Evolutionary conservation across 1,140 invertebrate species (phyloP).

Genomic region (Coptotermes formosanus): DNA sequence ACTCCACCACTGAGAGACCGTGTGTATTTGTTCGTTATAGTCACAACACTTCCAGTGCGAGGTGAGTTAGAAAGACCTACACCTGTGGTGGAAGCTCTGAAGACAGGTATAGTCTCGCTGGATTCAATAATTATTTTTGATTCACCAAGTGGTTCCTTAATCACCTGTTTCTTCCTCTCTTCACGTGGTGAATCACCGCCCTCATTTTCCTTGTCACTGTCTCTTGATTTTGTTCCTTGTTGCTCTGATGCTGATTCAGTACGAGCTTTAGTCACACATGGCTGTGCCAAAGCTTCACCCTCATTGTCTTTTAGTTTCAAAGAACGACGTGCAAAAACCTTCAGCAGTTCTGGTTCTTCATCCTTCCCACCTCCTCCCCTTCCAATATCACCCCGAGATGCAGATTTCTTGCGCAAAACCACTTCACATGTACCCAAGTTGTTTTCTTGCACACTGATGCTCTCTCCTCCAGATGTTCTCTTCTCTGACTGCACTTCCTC

Average conservation of each 20-base stretch:
- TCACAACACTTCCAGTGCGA: not conserved
- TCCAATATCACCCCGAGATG: slow-evolving; percentile 2
- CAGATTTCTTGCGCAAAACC: slow-evolving; percentile 29
- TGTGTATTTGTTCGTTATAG: not conserved
- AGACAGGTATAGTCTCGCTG: slow-evolving; percentile 31
- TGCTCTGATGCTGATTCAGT: slow-evolving; percentile 40
- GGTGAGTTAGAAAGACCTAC: not conserved
- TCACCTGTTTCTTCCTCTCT: slow-evolving; percentile 43
- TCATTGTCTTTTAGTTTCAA: slow-evolving; percentile 71
- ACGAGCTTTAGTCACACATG: slow-evolving; percentile 49
- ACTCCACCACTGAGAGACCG: slow-evolving; percentile 28
- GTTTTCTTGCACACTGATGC: not conserved
- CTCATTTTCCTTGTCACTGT: slow-evolving; percentile 68
- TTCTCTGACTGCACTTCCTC: not conserved
- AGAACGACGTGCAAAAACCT: slow-evolving; percentile 74
- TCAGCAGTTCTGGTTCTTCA: slow-evolving; percentile 73
- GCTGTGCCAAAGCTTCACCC: slow-evolving; percentile 56
- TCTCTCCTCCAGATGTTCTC: not conserved
- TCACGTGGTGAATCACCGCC: slow-evolving; percentile 45
- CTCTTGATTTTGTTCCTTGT: slow-evolving; percentile 52
- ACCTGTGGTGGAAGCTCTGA: not conserved
- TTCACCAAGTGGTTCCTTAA: slow-evolving; percentile 48
- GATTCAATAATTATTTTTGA: slow-evolving; percentile 42
- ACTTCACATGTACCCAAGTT: slow-evolving; percentile 23
- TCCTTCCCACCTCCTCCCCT: slow-evolving; percentile 48